Conservation (phyloP, 2,113 vertebrate species). For the Megaptera novaeangliae region DNA sequence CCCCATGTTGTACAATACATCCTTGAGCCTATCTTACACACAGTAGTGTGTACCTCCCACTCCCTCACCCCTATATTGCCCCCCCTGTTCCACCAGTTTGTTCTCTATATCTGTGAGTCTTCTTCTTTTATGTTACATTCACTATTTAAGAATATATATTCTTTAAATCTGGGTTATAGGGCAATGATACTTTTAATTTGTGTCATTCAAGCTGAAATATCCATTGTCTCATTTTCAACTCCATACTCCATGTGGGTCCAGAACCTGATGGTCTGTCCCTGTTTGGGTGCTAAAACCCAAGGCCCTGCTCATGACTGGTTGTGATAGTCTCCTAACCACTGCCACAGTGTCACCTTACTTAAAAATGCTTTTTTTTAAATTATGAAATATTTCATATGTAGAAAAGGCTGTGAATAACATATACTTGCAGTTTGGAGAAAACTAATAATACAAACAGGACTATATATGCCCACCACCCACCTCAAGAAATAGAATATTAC, state of each 20-base stretch:
- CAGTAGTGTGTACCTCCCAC: not conserved
- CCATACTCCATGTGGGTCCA: not conserved
- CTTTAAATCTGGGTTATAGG: not conserved
- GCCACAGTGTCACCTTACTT: not conserved
- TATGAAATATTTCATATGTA: not conserved
- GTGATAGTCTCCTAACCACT: not conserved
- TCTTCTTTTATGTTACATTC: not conserved
- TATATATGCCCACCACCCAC: not conserved
- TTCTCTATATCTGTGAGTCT: not conserved
- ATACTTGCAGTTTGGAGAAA: not conserved
- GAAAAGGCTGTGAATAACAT: not conserved
- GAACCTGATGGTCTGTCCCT: not conserved
- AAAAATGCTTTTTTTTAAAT: conserved; percentile 1
- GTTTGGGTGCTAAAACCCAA: not conserved
- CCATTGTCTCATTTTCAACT: not conserved
- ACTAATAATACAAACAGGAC: not conserved
- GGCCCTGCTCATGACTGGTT: not conserved
- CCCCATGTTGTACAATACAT: not conserved
- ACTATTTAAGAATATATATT: not conserved
- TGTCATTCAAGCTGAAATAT: not conserved
- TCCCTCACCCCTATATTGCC: not conserved
- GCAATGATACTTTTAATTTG: not conserved
- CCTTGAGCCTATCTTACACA: not conserved
- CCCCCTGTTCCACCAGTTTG: not conserved
- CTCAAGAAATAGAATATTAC: not conserved